phyloP scores from a whole-genome alignment of 2,888 invertebrate species.

The Harpalus rubripes region DNA sequence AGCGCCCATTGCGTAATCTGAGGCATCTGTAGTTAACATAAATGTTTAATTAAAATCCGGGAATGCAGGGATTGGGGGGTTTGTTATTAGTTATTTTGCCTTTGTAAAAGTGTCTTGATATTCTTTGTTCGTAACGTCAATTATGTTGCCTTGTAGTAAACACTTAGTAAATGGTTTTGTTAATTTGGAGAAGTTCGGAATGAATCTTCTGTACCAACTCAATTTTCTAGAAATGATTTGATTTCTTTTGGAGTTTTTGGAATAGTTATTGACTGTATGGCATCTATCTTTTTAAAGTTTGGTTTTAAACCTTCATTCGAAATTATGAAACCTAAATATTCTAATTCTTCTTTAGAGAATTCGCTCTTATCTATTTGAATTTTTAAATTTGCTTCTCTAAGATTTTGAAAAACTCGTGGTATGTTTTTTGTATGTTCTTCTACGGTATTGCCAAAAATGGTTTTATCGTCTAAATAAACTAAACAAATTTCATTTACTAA shows the following conservation, averaged over 20 bases:
- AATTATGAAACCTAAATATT: constrained; percentile 28
- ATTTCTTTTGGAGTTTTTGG: constrained; percentile 66
- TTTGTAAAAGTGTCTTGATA: not conserved
- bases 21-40: constrained; percentile 68
- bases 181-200: constrained; percentile 58
- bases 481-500: constrained; percentile 39
- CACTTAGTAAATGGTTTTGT: constrained; percentile 66
- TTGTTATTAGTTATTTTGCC: not conserved
- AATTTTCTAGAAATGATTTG: constrained; percentile 64
- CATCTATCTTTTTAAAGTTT: constrained; percentile 63
- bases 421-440: constrained; percentile 34
- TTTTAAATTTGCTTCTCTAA: constrained; percentile 11
- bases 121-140: not conserved
- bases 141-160: constrained; percentile 60
- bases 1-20: constrained; percentile 63
- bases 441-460: not conserved
- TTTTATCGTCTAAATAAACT: not conserved
- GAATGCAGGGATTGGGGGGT: constrained; percentile 67
- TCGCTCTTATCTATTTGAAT: constrained; percentile 13
- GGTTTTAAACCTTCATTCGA: constrained; percentile 11
- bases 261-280: constrained; percentile 53
- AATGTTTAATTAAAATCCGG: constrained; percentile 68
- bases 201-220: constrained; percentile 61
- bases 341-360: constrained; percentile 4
- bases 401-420: no score